Conservation (phyloP, 2,888 invertebrate genomes). For the Trimorus sp. region DNA sequence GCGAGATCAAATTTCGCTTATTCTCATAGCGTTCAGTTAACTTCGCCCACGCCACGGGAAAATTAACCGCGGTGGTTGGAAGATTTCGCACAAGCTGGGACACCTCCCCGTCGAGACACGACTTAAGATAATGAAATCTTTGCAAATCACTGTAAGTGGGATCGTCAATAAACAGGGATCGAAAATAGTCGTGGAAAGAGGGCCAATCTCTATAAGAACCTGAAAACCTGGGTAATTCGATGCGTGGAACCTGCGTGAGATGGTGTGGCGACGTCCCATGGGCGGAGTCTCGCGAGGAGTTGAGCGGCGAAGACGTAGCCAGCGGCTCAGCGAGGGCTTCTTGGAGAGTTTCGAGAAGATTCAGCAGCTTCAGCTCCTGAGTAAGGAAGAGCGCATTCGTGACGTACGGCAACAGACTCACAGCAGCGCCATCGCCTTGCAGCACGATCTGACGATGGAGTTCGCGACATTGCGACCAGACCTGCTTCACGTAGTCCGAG, state of each 20-base stretch:
- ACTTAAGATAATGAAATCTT: conserved; percentile 15
- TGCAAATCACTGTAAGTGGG: not conserved
- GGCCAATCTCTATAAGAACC: conserved; percentile 1
- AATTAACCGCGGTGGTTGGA: too few relatives aligned
- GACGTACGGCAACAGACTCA: too few relatives aligned
- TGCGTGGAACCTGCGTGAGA: not conserved
- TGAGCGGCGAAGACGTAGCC: too few relatives aligned
- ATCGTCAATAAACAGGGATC: conserved; percentile 12
- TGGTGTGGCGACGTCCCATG: not conserved
- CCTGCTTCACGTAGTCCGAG: not conserved
- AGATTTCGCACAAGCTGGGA: not conserved
- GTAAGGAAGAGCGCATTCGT: too few relatives aligned
- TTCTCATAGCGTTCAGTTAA: not conserved
- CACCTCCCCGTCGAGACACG: conserved; percentile 13
- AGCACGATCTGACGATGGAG: not conserved
- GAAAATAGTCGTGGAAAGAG: conserved; percentile 18
- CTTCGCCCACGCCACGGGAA: not conserved
- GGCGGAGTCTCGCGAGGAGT: too few relatives aligned
- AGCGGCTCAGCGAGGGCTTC: too few relatives aligned
- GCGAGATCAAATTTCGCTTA: not conserved
- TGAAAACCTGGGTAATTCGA: not conserved
- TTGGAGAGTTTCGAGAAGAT: too few relatives aligned
- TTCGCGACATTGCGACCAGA: not conserved
- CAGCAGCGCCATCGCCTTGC: too few relatives aligned
- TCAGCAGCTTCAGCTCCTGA: too few relatives aligned